Conservation (phyloP, 2,888 invertebrate species). For the Synergus gifuensis region DNA sequence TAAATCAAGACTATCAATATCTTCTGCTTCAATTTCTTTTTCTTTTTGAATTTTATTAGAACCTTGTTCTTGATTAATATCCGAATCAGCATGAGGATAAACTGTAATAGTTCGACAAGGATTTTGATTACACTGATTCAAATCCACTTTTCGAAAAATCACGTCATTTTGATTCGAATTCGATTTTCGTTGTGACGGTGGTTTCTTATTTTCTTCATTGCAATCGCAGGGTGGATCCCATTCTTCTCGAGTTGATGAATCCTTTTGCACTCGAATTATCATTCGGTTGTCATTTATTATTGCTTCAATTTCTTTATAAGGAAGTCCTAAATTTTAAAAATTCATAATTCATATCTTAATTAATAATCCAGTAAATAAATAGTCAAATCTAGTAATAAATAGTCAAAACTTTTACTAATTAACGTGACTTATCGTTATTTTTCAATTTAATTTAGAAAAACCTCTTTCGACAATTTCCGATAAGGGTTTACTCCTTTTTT, state of each 20-base stretch:
- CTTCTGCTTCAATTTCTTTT: constrained; percentile 1
- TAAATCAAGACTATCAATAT: not conserved
- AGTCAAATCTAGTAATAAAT: not conserved
- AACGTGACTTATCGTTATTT: not conserved
- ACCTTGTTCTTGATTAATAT: constrained; percentile 8
- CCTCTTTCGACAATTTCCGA: constrained; percentile 67
- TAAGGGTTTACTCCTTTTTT: constrained; percentile 48
- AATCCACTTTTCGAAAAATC: constrained; percentile 1
- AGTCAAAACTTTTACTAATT: not conserved
- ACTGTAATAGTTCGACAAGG: constrained; percentile 48
- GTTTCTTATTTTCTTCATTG: constrained; percentile 35
- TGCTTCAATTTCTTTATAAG: constrained; percentile 72
- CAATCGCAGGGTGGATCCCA: constrained; percentile 72
- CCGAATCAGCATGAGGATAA: constrained; percentile 49
- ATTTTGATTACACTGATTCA: constrained; percentile 6
- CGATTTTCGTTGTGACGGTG: not conserved
- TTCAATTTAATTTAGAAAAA: not conserved
- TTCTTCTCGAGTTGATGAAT: constrained; percentile 45
- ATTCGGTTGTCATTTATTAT: constrained; percentile 68
- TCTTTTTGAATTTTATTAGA: constrained; percentile 37
- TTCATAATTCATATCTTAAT: not conserved
- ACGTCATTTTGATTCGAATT: constrained; percentile 9
- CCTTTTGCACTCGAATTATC: constrained; percentile 64
- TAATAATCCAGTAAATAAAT: not conserved
- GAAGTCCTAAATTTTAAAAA: constrained; percentile 45